Evolutionary conservation across 2,797 vertebrate species (phyloP), one percentile per base, ranked within the genome.

Genomic region (Platyrinchus mystaceus): DNA sequence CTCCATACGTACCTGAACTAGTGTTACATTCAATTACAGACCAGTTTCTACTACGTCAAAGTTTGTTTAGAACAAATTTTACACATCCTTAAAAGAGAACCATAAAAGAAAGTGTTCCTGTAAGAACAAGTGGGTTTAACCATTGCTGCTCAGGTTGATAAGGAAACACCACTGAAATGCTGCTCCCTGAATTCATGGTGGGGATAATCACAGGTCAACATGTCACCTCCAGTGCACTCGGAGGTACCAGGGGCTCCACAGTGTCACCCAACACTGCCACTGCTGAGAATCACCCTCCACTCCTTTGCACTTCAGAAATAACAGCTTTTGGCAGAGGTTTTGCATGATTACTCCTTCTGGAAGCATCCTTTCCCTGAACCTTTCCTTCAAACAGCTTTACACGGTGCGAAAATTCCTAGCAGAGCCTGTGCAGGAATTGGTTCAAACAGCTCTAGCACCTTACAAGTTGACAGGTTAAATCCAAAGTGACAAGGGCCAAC

Each of bases 61-160:
- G 71, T 89, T 87, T 93, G 95, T 79, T 80, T 94, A 92, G 89
- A 95, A 92, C 89, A 94, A 89, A 70, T 89, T 94, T 83, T 87
- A 96, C 60, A 84, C 67, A 89, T 67, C 93, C 94, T 95, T 96
- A 74, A 89, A 63, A 87, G 84, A 87, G 63, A 94, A 71, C 79
- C 69, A 14, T 84, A 76, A 91, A 91, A 94, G 84, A 84, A 89
- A 88, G 68, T 3, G 9, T 22, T 75, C 89, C 86, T 79, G 55
- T 77, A 93, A 94, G 88, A 93, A 91, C 71, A 89, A 90, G 75
- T 17, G 49, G 12, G 63, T 95, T 89, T 79, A 94, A 92, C 75
- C 41, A 32, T 66, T 56, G 62, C 83, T 91, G 68, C 87, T 59
- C 17, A 37, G 52, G 59, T 82, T 44, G 50, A 75, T 32, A 46